Percentiles rank a stretch among this genome's conserved stretches.
These are phyloP conservation scores for Pyrocephalus nanus DNA, from an alignment of 2,797 vertebrate species.

Conservation along the genomic window DNA sequence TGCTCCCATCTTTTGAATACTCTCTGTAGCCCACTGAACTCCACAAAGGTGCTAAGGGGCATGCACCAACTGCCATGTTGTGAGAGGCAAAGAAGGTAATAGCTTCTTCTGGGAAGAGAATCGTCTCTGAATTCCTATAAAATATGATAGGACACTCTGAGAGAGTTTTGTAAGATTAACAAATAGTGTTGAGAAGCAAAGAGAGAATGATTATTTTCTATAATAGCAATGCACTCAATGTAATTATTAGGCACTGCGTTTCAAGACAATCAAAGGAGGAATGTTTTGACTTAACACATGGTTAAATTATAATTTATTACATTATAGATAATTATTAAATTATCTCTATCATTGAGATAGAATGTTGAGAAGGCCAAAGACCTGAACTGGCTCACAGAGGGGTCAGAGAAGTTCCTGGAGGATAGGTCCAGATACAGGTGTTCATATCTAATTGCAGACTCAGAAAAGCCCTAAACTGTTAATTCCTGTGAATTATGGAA, in stretches of 20 bases:
- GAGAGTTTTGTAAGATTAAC: background rate
- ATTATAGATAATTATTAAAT: no score
- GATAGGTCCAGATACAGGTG: background rate
- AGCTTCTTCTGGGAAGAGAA: background rate
- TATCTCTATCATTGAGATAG: background rate
- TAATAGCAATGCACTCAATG: background rate
- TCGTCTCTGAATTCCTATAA: background rate
- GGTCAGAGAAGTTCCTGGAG: background rate
- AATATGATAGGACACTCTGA: background rate
- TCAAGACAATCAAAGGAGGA: background rate
- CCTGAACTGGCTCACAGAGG: background rate
- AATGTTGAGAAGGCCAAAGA: background rate
- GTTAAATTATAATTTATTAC: background rate
- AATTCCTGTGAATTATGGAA: background rate
- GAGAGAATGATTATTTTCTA: background rate
- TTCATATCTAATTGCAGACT: background rate
- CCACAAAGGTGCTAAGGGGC: background rate
- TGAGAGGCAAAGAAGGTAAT: background rate
- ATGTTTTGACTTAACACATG: background rate
- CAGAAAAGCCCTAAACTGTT: background rate
- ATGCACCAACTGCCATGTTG: background rate
- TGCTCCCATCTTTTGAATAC: background rate
- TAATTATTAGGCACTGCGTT: background rate
- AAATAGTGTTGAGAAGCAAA: background rate
- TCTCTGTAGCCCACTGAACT: background rate